phyloP scores from a whole-genome alignment of 2,888 invertebrate genomes.

The Drosophila imparisetae region DNA sequence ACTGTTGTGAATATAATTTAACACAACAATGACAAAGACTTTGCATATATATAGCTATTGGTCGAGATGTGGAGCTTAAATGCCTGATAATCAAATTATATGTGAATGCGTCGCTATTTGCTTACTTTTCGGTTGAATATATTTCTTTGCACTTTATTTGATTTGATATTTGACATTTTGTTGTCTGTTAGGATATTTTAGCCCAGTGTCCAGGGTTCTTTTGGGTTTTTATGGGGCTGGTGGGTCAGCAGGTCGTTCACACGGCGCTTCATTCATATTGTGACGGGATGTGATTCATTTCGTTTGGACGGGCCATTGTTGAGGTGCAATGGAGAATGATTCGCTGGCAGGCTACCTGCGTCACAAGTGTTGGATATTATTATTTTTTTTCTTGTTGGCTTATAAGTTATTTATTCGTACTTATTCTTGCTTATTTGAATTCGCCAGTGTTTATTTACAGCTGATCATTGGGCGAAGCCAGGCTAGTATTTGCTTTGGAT shows the following conservation, averaged over 20 bases:
- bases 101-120: not conserved
- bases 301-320: constrained; percentile 60
- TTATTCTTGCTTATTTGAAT: constrained; percentile 81
- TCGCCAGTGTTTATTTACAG: constrained; percentile 76
- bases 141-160: not conserved
- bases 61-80: not conserved
- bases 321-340: constrained; percentile 65
- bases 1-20: not conserved
- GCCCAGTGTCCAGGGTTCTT: constrained; percentile 27
- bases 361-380: constrained; percentile 34
- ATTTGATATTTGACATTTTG: not conserved
- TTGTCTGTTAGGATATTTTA: not conserved
- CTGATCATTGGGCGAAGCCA: constrained; percentile 61
- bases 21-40: not conserved
- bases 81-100: not conserved
- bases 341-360: constrained; percentile 33
- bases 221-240: constrained; percentile 26
- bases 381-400: constrained; percentile 51
- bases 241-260: constrained; percentile 59
- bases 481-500: constrained; percentile 50
- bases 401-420: constrained; percentile 78
- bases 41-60: not conserved
- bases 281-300: constrained; percentile 72
- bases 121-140: not conserved
- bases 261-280: constrained; percentile 59